Evolutionary conservation across 2,113 vertebrate species (phyloP).

Genomic region (Sorex fumeus): DNA sequence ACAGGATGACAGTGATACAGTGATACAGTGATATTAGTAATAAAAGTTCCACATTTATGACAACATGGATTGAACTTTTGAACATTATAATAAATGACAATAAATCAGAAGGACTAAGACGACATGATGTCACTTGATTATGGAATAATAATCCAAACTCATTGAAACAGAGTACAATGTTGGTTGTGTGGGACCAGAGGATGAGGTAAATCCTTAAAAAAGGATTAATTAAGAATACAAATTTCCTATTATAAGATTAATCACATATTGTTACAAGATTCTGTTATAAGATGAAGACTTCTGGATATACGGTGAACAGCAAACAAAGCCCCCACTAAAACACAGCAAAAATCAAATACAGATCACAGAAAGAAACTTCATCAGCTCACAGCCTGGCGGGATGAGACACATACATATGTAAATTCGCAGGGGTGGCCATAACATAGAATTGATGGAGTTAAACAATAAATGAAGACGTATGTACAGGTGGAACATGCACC

Average conservation of each 20-base stretch:
- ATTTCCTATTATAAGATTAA: slow-evolving; percentile 10
- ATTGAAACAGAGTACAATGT: slow-evolving; percentile 12
- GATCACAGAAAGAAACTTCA: too few relatives aligned
- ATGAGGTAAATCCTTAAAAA: not conserved
- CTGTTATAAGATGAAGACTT: not conserved
- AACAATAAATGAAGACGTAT: too few relatives aligned
- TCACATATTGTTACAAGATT: slow-evolving; percentile 4
- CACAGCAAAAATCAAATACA: too few relatives aligned
- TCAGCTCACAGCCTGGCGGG: too few relatives aligned
- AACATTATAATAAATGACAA: slow-evolving; percentile 17
- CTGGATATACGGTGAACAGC: too few relatives aligned
- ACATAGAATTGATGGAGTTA: too few relatives aligned
- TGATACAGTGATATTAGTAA: too few relatives aligned
- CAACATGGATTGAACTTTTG: not conserved
- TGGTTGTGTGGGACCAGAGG: not conserved
- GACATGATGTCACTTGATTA: not conserved
- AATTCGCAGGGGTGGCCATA: too few relatives aligned
- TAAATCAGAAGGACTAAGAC: slow-evolving; percentile 12
- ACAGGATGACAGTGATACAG: too few relatives aligned
- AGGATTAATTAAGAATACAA: not conserved
- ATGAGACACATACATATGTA: too few relatives aligned
- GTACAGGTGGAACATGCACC: too few relatives aligned
- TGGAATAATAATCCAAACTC: not conserved
- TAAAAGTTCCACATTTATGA: slow-evolving; percentile 40
- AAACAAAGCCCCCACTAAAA: too few relatives aligned